Evolutionary conservation across 1,140 invertebrate species (phyloP).

Genomic region (Drosophila triauraria): DNA sequence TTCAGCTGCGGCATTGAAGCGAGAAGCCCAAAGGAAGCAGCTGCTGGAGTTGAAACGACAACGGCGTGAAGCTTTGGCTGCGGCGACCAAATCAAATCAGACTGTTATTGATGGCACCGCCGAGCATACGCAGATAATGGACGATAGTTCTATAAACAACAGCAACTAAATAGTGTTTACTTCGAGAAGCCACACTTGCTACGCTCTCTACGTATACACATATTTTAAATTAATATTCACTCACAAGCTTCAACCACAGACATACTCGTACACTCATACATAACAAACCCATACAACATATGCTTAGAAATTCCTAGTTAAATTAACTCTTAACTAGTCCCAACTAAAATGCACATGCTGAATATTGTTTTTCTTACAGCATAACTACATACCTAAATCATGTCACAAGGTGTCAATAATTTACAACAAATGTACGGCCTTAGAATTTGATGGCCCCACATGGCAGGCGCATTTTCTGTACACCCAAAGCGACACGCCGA

Average conservation of each 20-base stretch:
- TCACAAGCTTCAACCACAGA: slow-evolving; percentile 37
- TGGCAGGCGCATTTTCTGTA: slow-evolving; percentile 2
- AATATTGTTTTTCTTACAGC: slow-evolving; percentile 48
- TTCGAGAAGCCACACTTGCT: slow-evolving; percentile 42
- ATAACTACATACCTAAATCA: slow-evolving; percentile 32
- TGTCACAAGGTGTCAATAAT: slow-evolving; percentile 64
- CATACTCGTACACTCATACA: slow-evolving; percentile 38
- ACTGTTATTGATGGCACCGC: slow-evolving; percentile 36
- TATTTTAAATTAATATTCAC: slow-evolving; percentile 52
- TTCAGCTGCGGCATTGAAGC: slow-evolving; percentile 86
- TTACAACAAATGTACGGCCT: slow-evolving; percentile 12
- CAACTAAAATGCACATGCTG: slow-evolving; percentile 59
- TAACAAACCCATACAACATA: slow-evolving; percentile 37
- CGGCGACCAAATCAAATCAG: slow-evolving; percentile 68
- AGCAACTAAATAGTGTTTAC: slow-evolving; percentile 60
- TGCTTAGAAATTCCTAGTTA: slow-evolving; percentile 77
- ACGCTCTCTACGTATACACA: slow-evolving; percentile 66
- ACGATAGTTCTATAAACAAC: slow-evolving; percentile 51
- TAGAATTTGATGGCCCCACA: background rate
- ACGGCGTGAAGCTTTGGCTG: slow-evolving; percentile 87
- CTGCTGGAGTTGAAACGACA: slow-evolving; percentile 91
- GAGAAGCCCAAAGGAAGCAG: slow-evolving; percentile 92
- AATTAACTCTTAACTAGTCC: slow-evolving; percentile 79
- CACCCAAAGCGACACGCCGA: slow-evolving; percentile 43
- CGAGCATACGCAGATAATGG: slow-evolving; percentile 22